phyloP scores from a whole-genome alignment of 1,140 invertebrate genomes.

The Pinna nobilis region DNA sequence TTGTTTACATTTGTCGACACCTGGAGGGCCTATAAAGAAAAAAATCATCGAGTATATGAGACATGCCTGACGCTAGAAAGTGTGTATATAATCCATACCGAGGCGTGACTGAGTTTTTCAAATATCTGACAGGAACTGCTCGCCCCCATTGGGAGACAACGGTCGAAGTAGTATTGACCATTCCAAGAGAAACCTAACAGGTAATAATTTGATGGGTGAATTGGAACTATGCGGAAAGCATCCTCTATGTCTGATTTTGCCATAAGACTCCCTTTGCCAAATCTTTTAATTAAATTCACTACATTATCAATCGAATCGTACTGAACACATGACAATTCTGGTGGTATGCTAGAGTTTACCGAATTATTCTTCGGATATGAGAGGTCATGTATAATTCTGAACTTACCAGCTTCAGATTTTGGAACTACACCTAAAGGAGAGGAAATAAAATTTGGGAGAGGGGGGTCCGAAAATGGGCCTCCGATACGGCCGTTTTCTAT shows the following conservation, averaged over 20 bases:
- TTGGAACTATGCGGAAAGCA: conserved; percentile 29
- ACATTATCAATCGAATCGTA: conserved; percentile 26
- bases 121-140: conserved; percentile 43
- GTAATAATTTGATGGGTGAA: conserved; percentile 16
- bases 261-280: conserved; percentile 8
- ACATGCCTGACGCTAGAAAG: conserved; percentile 1
- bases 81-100: conserved; percentile 39
- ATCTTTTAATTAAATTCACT: conserved; percentile 13
- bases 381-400: conserved; percentile 38
- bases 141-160: conserved; percentile 38
- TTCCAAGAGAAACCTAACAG: conserved; percentile 31
- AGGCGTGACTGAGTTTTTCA: conserved; percentile 26
- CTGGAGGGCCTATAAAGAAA: conserved; percentile 34
- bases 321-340: conserved; percentile 17
- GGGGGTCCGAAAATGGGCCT: conserved; percentile 3
- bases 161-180: conserved; percentile 32
- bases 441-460: neutral
- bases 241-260: conserved; percentile 36
- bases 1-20: conserved; percentile 3
- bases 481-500: neutral
- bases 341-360: conserved; percentile 29
- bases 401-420: conserved; percentile 17
- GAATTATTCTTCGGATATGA: conserved; percentile 28
- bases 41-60: conserved; percentile 46
- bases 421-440: conserved; percentile 16